Evolutionary conservation across 2,797 vertebrate species (phyloP).

Genomic region (Sebastolobus alascanus): DNA sequence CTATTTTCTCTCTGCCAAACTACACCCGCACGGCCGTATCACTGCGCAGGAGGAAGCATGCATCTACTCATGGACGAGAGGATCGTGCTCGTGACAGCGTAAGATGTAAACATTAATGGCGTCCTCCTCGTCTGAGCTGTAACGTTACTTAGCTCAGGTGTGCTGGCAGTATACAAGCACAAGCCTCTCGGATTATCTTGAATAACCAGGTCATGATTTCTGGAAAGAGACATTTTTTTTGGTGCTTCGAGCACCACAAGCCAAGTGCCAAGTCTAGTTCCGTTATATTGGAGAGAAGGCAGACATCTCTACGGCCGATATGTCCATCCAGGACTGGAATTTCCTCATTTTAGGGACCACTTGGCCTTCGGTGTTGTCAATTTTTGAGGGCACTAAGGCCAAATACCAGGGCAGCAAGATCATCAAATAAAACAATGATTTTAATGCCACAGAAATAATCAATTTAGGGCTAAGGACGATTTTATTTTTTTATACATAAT

Average conservation of each 20-base stretch:
- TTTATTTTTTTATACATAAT: too few species aligned
- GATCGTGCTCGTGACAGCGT: neutral
- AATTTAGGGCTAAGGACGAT: too few species aligned
- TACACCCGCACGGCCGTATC: neutral
- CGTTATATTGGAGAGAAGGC: neutral
- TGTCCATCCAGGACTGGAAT: neutral
- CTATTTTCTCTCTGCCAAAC: neutral
- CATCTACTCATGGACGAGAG: neutral
- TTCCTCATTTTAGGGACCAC: too few species aligned
- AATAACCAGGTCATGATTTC: too few species aligned
- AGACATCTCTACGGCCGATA: neutral
- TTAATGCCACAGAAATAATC: too few species aligned
- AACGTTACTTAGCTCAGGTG: neutral
- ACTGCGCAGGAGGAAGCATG: neutral
- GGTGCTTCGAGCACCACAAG: accelerated
- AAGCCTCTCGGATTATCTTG: neutral
- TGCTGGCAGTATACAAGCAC: neutral
- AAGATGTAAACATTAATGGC: neutral
- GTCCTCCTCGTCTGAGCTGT: neutral
- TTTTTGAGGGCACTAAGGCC: too few species aligned
- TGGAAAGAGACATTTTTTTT: neutral
- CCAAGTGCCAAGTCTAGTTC: neutral
- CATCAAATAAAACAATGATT: too few species aligned
- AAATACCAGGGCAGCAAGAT: too few species aligned
- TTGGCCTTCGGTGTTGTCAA: too few species aligned